phyloP scores from a whole-genome alignment of 2,888 invertebrate species.

The Caenorhabditis angaria region DNA sequence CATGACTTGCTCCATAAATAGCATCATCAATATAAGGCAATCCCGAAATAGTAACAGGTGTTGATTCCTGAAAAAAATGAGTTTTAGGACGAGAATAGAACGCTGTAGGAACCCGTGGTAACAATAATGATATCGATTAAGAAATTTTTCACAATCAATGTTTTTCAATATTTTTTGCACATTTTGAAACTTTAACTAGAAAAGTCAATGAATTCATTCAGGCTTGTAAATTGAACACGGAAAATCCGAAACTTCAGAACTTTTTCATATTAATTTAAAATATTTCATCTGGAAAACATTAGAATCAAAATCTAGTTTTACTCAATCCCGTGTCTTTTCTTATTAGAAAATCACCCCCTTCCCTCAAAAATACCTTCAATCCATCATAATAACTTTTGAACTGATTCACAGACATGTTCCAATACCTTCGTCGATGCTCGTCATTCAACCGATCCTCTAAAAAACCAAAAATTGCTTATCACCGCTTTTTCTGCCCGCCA shows the following conservation, averaged over 20 bases:
- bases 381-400: constrained; percentile 43
- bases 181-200: no score
- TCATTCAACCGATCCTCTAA: constrained; percentile 50
- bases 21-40: constrained; percentile 36
- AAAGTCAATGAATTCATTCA: no score
- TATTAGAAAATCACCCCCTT: background rate
- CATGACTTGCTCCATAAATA: constrained; percentile 32
- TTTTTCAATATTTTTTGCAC: no score
- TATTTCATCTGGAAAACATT: no score
- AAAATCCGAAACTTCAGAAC: no score
- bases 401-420: constrained; percentile 50
- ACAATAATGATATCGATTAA: no score
- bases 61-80: constrained; percentile 19
- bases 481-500: background rate
- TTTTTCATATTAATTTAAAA: no score
- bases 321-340: background rate
- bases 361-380: constrained; percentile 15
- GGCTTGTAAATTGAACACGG: no score
- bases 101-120: no score
- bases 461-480: background rate
- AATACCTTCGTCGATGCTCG: constrained; percentile 48
- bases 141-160: no score
- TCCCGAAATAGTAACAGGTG: constrained; percentile 41
- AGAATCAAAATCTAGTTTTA: no score
- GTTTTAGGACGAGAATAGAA: background rate